Evolutionary conservation across 1,140 invertebrate species (phyloP).

Genomic region (Coenobita brevimanus): DNA sequence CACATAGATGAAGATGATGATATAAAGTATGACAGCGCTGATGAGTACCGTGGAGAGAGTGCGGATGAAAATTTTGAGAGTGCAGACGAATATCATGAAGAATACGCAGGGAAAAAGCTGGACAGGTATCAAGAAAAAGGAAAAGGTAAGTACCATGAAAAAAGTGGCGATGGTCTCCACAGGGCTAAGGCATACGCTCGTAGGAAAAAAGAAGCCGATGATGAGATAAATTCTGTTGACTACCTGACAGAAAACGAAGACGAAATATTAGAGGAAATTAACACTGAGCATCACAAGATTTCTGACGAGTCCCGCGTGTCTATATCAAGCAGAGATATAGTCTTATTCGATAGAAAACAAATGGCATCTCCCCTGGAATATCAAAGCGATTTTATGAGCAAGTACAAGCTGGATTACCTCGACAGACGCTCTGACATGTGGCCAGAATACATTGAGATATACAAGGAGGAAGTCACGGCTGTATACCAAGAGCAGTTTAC

Average conservation of each 20-base stretch:
- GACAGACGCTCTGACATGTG: background rate
- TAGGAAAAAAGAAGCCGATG: background rate
- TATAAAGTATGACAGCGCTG: background rate
- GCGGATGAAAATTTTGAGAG: background rate
- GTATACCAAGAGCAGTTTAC: conserved; percentile 36
- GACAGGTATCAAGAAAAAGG: background rate
- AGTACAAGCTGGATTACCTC: conserved; percentile 8
- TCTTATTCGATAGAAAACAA: background rate
- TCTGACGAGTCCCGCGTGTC: background rate
- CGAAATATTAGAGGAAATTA: conserved; percentile 1
- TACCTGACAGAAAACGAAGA: background rate
- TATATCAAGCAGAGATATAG: background rate
- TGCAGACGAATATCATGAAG: background rate
- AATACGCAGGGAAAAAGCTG: too few species aligned
- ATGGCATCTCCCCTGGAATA: background rate
- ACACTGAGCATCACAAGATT: background rate
- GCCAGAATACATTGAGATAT: conserved; percentile 29
- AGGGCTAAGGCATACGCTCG: background rate
- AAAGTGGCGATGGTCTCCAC: background rate
- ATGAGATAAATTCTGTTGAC: background rate
- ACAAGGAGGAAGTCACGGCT: conserved; percentile 30
- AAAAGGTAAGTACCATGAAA: background rate
- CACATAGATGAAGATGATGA: background rate
- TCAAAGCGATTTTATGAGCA: background rate
- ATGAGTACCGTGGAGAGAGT: conserved; percentile 19